phyloP scores from a whole-genome alignment of 2,888 invertebrate genomes.

The Thymelicus acteon region DNA sequence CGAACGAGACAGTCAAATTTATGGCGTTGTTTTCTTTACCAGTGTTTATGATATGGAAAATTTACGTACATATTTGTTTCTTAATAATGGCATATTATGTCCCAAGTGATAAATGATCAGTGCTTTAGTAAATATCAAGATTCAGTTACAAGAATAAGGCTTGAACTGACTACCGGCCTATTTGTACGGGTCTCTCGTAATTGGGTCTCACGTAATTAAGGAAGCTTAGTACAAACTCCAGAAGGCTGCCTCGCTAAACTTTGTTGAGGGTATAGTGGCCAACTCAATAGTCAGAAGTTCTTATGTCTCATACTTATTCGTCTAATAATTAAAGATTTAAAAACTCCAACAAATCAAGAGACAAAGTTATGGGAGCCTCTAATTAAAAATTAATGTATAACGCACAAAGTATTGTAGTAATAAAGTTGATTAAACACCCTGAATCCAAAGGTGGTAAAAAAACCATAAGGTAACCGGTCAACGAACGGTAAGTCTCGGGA shows the following conservation, averaged over 20 bases:
- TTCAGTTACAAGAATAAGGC: no score
- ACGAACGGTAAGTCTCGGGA: conserved; percentile 65
- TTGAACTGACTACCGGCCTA: no score
- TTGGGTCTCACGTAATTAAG: no score
- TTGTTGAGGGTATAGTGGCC: no score
- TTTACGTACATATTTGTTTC: background rate
- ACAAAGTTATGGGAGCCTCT: background rate
- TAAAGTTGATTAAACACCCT: conserved; percentile 40
- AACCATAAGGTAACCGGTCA: conserved; percentile 55
- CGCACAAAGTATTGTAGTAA: conserved; percentile 16
- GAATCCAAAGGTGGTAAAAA: conserved; percentile 28
- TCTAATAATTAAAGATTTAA: no score
- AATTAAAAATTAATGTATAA: conserved; percentile 7
- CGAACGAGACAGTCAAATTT: conserved; percentile 15
- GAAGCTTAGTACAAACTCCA: no score
- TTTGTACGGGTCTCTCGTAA: no score
- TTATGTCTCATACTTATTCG: no score
- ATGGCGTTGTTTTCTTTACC: conserved; percentile 1
- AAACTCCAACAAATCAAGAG: no score
- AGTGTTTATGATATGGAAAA: background rate
- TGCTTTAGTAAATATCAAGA: background rate
- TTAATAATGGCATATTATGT: background rate
- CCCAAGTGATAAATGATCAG: background rate
- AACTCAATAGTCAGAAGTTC: no score
- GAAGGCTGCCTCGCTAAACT: no score